Percentiles rank a stretch among this genome's conserved stretches.
Evolutionary conservation across 2,888 invertebrate species (phyloP).

Genomic region (Rhaphigaster nebulosa): DNA sequence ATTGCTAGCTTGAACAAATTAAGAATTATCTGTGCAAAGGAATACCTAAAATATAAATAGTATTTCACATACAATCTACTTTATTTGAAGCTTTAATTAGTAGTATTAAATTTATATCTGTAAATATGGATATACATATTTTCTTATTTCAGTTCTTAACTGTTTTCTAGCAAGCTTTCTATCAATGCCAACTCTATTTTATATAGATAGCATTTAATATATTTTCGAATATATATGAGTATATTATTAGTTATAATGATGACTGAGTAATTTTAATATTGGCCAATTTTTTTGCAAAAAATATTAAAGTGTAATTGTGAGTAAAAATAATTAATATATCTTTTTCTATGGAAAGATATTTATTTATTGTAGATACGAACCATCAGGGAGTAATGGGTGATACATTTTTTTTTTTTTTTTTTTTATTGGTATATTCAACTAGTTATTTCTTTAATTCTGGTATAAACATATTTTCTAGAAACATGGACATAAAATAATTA

Average conservation of each 20-base stretch:
- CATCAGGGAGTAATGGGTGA: neutral
- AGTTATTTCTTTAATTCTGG: neutral
- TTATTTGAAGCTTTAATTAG: conserved; percentile 47
- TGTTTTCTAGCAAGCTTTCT: conserved; percentile 42
- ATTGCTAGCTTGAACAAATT: neutral
- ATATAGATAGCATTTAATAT: conserved; percentile 33
- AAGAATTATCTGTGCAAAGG: neutral
- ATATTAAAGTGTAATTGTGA: neutral
- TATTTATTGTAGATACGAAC: neutral
- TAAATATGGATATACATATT: conserved; percentile 39
- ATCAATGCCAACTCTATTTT: conserved; percentile 40
- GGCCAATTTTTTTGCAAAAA: conserved; percentile 10
- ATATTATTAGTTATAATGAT: conserved; percentile 38
- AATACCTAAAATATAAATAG: conserved; percentile 21
- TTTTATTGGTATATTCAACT: neutral
- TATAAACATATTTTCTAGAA: neutral
- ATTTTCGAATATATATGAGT: conserved; percentile 34
- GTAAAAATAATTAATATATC: neutral
- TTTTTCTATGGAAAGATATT: neutral
- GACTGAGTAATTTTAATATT: conserved; percentile 47
- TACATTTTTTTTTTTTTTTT: neutral
- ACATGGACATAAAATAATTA: neutral
- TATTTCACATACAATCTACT: conserved; percentile 22
- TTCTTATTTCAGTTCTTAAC: conserved; percentile 35
- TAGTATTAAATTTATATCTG: conserved; percentile 20